Percentiles rank a stretch among this genome's conserved stretches.
Evolutionary conservation across 2,113 vertebrate genomes (phyloP).

Genomic region (Nestor notabilis): DNA sequence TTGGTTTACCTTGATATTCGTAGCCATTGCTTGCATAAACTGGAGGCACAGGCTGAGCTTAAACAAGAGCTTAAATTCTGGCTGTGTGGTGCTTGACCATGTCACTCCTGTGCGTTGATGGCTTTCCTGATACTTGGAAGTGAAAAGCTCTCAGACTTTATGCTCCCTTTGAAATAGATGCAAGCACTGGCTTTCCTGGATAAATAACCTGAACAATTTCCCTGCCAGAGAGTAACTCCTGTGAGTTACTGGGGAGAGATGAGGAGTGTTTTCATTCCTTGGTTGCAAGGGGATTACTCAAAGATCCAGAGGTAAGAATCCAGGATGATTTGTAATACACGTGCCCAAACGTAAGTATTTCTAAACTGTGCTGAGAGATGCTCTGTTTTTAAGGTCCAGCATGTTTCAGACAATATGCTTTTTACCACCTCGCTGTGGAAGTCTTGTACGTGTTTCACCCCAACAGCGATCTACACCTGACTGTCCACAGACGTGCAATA

Average conservation of each 20-base stretch:
- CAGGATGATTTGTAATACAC: rapidly evolving
- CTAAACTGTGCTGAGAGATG: neutral
- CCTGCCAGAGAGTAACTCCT: neutral
- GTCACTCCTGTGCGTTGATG: rapidly evolving
- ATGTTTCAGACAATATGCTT: neutral
- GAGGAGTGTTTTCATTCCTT: neutral
- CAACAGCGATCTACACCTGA: neutral
- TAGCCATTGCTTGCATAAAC: rapidly evolving
- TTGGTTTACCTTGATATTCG: rapidly evolving
- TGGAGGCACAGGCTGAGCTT: neutral
- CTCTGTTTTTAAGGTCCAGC: neutral
- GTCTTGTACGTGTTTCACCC: neutral
- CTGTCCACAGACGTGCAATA: neutral
- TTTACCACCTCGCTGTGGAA: neutral
- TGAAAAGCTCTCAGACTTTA: neutral
- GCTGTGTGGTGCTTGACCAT: rapidly evolving
- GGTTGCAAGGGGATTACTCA: neutral
- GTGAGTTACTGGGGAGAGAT: neutral
- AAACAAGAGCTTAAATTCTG: neutral
- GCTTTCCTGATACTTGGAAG: neutral
- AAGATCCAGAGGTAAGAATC: neutral
- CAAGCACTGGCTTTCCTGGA: neutral
- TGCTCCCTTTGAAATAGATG: neutral
- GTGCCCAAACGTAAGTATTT: neutral
- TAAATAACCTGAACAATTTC: neutral